These are phyloP conservation scores for Scomber colias DNA, from an alignment of 2,113 vertebrate genomes.

Conservation along the genomic window DNA sequence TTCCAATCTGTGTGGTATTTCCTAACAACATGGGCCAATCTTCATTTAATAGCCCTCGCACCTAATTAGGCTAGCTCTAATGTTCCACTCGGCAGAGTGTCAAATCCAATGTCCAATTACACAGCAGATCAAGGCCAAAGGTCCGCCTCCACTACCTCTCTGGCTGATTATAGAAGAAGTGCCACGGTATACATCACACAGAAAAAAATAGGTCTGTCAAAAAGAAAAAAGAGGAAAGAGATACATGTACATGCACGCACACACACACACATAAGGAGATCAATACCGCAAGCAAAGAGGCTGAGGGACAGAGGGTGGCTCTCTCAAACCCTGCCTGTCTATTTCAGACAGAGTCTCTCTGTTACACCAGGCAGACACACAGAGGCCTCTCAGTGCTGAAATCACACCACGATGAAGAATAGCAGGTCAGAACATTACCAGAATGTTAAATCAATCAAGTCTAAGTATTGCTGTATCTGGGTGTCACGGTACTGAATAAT, in stretches of 20 bases:
- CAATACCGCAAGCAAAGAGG: conserved; percentile 67
- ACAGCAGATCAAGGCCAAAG: conserved; percentile 82
- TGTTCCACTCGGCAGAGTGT: conserved; percentile 84
- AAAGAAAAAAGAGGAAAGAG: conserved; percentile 46
- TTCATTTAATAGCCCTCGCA: conserved; percentile 80
- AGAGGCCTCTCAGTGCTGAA: conserved; percentile 78
- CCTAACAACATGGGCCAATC: conserved; percentile 80
- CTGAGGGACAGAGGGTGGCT: conserved; percentile 61
- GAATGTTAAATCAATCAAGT: conserved; percentile 80
- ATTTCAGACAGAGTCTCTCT: conserved; percentile 78
- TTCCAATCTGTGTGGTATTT: conserved; percentile 85
- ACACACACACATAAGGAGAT: conserved; percentile 57
- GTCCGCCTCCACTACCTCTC: conserved; percentile 77
- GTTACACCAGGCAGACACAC: conserved; percentile 67
- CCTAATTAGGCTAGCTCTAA: conserved; percentile 84
- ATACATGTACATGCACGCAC: conserved; percentile 20
- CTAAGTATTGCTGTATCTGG: conserved; percentile 21
- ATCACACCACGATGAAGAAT: conserved; percentile 70
- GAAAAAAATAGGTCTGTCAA: conserved; percentile 61
- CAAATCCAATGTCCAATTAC: conserved; percentile 86
- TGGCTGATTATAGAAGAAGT: conserved; percentile 79
- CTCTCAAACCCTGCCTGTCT: conserved; percentile 71
- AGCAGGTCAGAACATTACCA: conserved; percentile 70
- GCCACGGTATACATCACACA: conserved; percentile 66
- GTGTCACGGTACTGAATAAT: neutral